Evolutionary conservation across 2,888 invertebrate species (phyloP), one percentile per base, ranked within the genome.

Genomic region (Eristalis pertinax): DNA sequence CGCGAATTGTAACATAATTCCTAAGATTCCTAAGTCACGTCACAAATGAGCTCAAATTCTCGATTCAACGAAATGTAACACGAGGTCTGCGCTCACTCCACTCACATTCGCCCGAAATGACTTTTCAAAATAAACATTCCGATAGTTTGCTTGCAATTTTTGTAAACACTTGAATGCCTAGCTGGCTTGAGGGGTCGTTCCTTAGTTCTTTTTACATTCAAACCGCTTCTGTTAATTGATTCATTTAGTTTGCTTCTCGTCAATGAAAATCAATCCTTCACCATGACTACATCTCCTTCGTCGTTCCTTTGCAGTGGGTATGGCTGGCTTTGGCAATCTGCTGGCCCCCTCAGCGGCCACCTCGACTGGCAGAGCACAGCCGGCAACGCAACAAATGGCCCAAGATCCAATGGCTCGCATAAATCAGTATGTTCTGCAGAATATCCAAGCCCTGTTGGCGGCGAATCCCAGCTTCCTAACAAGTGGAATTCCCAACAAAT

Each of bases 251-350:
- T 50, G 50, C 50, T 19, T 50, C 26, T 43, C 15, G 7, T 38
- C 15, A 4, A 58, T 7, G 19, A n/a, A 1, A 1, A 19, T 5
- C 19, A 50, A n/a, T 32, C 0, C 7, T 4, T 32, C 1, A 1
- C 8, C 32, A 50, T 7, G 1, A 1, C 0, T 2, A 50, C 1
- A n/a, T 10, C 2, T 10, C 8, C 4, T 4, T 1, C 19, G 19
- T 19, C 8, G 4, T 50, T 50, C 58, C 60, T 62, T 69, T 78
- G 64, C 93, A 95, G 95, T 95, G 95, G 95, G 95, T 90, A 94
- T 95, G 94, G 95, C 95, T 29, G 95, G 93, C 32, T 90, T 92
- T 43, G 94, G 94, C 7, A 94, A 94, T 67, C 89, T 89, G 4
- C 82, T 89, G 69, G 84, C 77, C 4, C 73, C 75, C 7, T 80